Conservation (phyloP, 35 echinoderm and acorn worm genomes). For the Eucidaris tribuloides region DNA sequence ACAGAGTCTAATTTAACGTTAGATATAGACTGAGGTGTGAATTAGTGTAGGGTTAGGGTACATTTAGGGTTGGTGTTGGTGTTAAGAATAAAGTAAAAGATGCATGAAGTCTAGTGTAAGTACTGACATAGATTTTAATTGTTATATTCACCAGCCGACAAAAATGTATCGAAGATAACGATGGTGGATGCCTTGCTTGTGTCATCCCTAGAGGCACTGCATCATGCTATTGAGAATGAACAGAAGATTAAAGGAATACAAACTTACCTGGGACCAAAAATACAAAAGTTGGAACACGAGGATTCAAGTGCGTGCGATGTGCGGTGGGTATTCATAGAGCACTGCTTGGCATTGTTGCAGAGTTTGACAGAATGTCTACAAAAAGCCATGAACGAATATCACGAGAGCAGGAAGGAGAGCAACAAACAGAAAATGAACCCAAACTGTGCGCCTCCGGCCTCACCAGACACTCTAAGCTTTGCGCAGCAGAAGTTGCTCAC, state of each 20-base stretch:
- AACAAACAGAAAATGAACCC: neutral
- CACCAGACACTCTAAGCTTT: slow-evolving; percentile 74
- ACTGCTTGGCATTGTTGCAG: slow-evolving; percentile 44
- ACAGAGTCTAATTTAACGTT: too few relatives aligned
- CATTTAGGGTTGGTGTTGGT: too few relatives aligned
- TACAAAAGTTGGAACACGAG: neutral
- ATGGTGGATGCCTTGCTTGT: slow-evolving; percentile 14
- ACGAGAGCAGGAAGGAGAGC: neutral
- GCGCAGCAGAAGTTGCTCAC: slow-evolving; percentile 55
- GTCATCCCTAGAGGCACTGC: neutral
- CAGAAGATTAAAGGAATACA: neutral
- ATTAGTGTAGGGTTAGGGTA: too few relatives aligned
- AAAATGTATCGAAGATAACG: too few relatives aligned
- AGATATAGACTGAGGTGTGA: too few relatives aligned
- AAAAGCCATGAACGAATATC: slow-evolving; percentile 25
- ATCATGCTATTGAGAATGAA: slow-evolving; percentile 6
- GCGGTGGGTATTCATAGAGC: slow-evolving; percentile 49
- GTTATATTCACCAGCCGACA: too few relatives aligned
- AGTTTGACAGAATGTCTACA: slow-evolving; percentile 16
- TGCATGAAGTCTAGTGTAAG: too few relatives aligned
- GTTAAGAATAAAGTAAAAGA: too few relatives aligned
- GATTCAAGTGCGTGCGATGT: neutral
- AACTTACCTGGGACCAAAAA: neutral
- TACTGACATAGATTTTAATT: too few relatives aligned
- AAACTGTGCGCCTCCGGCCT: slow-evolving; percentile 41